These are phyloP conservation scores for Lophius piscatorius DNA, from an alignment of 2,113 vertebrate genomes.

Conservation along the genomic window DNA sequence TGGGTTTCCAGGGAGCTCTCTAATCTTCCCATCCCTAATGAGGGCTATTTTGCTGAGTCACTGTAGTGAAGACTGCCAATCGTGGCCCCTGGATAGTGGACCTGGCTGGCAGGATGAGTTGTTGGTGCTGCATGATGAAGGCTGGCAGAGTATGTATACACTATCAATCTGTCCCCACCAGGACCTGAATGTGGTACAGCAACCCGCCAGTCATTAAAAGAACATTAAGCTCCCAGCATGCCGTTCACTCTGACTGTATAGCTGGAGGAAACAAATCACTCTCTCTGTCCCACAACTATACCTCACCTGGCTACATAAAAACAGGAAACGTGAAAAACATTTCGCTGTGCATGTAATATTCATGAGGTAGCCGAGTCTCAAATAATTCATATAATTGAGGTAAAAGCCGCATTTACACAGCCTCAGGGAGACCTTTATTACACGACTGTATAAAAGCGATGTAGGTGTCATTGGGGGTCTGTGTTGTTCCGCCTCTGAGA, in stretches of 20 bases:
- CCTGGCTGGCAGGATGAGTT: slow-evolving; percentile 43
- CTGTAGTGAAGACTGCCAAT: slow-evolving; percentile 23
- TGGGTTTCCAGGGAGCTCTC: slow-evolving; percentile 24
- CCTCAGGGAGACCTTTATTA: too few relatives aligned
- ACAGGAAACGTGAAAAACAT: too few relatives aligned
- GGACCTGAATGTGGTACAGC: slow-evolving; percentile 40
- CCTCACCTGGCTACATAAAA: too few relatives aligned
- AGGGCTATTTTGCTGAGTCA: slow-evolving; percentile 61
- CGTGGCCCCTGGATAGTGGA: slow-evolving; percentile 26
- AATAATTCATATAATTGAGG: too few relatives aligned
- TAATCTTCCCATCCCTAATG: neutral
- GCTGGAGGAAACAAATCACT: slow-evolving; percentile 1
- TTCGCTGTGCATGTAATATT: neutral
- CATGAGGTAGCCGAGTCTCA: too few relatives aligned
- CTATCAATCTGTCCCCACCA: slow-evolving; percentile 68
- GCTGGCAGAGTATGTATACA: slow-evolving; percentile 41
- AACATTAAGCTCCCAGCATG: slow-evolving; percentile 66
- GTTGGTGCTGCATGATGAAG: slow-evolving; percentile 60
- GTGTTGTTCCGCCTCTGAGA: too few relatives aligned
- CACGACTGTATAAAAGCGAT: too few relatives aligned
- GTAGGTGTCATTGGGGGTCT: too few relatives aligned
- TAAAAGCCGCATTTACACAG: too few relatives aligned
- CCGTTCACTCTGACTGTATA: slow-evolving; percentile 42
- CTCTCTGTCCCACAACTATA: neutral
- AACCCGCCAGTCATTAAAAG: slow-evolving; percentile 72